Conservation (phyloP, 2,888 invertebrate species). For the Cryptophagus acutangulus region DNA sequence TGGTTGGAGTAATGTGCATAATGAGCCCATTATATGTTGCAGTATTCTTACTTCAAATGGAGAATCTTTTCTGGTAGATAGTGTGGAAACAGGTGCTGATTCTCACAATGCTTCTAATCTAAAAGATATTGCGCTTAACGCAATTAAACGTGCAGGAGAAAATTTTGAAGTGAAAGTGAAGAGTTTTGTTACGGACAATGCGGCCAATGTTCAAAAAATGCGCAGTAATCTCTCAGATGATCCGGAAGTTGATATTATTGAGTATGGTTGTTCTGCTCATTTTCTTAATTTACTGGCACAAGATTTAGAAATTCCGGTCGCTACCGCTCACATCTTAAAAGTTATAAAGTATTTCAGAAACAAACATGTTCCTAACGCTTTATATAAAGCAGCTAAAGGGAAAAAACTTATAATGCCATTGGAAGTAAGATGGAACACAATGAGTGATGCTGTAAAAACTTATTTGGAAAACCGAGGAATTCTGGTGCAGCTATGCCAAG, state of each 20-base stretch:
- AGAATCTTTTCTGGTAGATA: not conserved
- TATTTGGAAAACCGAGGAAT: not conserved
- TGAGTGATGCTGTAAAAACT: not conserved
- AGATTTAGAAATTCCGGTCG: not conserved
- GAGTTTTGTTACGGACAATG: not conserved
- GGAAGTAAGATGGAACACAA: not conserved
- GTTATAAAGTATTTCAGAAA: not conserved
- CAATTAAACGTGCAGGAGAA: not conserved
- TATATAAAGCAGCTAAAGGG: not conserved
- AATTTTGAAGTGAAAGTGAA: not conserved
- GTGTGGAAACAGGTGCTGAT: not conserved
- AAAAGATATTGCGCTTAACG: not conserved
- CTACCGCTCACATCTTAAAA: not conserved
- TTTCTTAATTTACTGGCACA: not conserved
- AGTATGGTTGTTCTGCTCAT: not conserved
- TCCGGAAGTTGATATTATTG: not conserved
- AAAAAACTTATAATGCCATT: not conserved
- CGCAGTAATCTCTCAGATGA: not conserved
- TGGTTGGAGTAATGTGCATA: slow-evolving; percentile 8
- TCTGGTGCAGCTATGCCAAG: not conserved
- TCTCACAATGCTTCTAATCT: not conserved
- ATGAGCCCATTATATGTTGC: slow-evolving; percentile 6
- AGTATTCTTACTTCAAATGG: not conserved
- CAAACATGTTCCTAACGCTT: not conserved
- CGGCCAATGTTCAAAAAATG: not conserved